Percentiles rank a stretch among this genome's conserved stretches.
phyloP scores from a whole-genome alignment of 2,888 invertebrate genomes.

The Ctenicera cuprea region DNA sequence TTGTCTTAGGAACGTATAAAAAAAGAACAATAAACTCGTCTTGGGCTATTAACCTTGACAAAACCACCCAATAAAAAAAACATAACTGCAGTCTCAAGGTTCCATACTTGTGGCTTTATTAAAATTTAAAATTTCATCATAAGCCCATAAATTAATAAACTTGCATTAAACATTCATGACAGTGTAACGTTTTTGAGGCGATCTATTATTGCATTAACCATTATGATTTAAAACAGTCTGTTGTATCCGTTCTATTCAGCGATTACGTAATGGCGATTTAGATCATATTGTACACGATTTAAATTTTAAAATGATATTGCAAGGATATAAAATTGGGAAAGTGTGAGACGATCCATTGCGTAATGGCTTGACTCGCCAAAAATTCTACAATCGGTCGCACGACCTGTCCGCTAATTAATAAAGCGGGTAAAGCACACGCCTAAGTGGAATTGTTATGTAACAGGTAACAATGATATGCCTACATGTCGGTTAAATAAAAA shows the following conservation, averaged over 20 bases:
- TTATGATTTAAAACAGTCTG: background rate
- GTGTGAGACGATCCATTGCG: background rate
- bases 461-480: background rate
- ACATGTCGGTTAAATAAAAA: background rate
- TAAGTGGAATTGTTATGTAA: constrained; percentile 2
- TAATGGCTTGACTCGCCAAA: background rate
- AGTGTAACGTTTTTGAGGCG: constrained; percentile 5
- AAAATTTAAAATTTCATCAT: constrained; percentile 13
- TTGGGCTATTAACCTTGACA: too few species aligned
- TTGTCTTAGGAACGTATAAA: too few species aligned
- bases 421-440: background rate
- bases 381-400: constrained; percentile 7
- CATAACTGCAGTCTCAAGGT: constrained; percentile 6
- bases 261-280: constrained; percentile 15
- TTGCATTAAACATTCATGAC: background rate
- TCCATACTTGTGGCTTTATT: background rate
- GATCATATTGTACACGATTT: background rate
- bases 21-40: too few species aligned
- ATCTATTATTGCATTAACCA: constrained; percentile 9
- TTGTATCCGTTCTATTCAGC: background rate
- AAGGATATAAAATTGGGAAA: constrained; percentile 19
- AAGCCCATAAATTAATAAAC: constrained; percentile 21
- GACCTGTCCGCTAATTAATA: background rate
- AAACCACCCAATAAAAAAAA: background rate
- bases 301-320: constrained; percentile 7